A percentile compares a stretch with the other conserved stretches of the same genome.
These are phyloP conservation scores for Agapornis roseicollis DNA, from an alignment of 2,113 vertebrate genomes.

Conservation along the genomic window DNA sequence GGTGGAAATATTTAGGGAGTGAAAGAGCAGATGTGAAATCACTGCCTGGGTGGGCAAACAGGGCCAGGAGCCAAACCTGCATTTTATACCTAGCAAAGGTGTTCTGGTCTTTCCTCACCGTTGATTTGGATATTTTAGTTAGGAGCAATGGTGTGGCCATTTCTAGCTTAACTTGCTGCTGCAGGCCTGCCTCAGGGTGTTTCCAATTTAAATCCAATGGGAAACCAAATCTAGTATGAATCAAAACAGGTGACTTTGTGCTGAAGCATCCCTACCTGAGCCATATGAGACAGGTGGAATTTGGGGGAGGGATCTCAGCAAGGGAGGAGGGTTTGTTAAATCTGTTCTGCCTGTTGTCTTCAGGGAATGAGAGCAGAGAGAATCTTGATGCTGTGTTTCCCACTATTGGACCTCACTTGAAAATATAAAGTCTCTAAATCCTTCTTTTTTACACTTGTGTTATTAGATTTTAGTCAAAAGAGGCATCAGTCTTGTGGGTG, in stretches of 20 bases:
- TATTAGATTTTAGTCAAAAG: background rate
- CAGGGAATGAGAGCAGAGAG: background rate
- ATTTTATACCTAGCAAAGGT: background rate
- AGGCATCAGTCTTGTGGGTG: background rate
- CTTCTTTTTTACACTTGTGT: background rate
- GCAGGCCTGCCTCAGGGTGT: accelerated
- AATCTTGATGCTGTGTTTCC: background rate
- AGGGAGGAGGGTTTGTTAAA: background rate
- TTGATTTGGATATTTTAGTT: background rate
- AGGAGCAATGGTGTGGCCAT: accelerated
- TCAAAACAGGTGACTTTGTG: background rate
- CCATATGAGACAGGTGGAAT: accelerated
- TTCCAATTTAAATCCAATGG: background rate
- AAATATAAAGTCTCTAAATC: background rate
- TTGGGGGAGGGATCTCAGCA: background rate
- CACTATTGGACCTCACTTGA: background rate
- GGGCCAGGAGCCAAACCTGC: background rate
- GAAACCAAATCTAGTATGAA: background rate
- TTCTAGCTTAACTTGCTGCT: background rate
- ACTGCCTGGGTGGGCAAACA: background rate
- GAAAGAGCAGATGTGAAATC: background rate
- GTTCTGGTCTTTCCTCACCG: background rate
- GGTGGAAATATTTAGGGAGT: background rate
- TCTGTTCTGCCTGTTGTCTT: accelerated
- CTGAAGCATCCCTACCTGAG: background rate